These are phyloP conservation scores for Batillaria attramentaria DNA, from an alignment of 1,140 invertebrate genomes.

Conservation along the genomic window DNA sequence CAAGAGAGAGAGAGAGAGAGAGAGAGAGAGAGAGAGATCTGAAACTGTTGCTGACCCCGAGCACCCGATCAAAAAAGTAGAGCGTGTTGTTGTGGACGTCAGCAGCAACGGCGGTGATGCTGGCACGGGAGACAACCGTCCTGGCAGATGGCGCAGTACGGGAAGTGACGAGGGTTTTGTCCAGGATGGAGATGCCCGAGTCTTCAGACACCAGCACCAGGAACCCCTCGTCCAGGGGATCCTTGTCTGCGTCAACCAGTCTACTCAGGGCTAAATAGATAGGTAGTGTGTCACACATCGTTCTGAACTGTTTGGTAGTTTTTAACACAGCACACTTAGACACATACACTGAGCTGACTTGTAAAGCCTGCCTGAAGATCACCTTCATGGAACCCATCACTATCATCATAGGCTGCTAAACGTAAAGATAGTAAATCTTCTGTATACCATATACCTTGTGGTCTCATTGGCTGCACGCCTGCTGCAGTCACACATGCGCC, in stretches of 20 bases:
- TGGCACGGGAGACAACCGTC: background rate
- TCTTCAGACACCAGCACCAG: slow-evolving; percentile 11
- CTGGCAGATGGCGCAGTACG: background rate
- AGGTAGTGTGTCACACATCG: too few species aligned
- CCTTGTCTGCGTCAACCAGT: background rate
- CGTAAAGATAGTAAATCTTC: too few species aligned
- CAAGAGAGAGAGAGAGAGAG: background rate
- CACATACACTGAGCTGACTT: background rate
- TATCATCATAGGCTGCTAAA: too few species aligned
- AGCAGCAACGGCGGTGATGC: slow-evolving; percentile 16
- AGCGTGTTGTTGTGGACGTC: background rate
- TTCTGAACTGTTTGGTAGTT: too few species aligned
- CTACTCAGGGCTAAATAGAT: too few species aligned
- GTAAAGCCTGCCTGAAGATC: too few species aligned
- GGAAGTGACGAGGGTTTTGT: slow-evolving; percentile 4
- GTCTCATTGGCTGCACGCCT: background rate
- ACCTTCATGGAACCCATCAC: too few species aligned
- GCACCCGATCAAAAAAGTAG: slow-evolving; percentile 13
- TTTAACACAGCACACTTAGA: too few species aligned
- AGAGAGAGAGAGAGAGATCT: background rate
- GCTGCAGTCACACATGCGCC: background rate
- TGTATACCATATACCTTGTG: background rate
- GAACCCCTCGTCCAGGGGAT: slow-evolving; percentile 13
- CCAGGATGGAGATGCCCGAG: slow-evolving; percentile 7
- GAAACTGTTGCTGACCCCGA: background rate